phyloP scores from a whole-genome alignment of 2,113 vertebrate species.

The Barnardius zonarius region DNA sequence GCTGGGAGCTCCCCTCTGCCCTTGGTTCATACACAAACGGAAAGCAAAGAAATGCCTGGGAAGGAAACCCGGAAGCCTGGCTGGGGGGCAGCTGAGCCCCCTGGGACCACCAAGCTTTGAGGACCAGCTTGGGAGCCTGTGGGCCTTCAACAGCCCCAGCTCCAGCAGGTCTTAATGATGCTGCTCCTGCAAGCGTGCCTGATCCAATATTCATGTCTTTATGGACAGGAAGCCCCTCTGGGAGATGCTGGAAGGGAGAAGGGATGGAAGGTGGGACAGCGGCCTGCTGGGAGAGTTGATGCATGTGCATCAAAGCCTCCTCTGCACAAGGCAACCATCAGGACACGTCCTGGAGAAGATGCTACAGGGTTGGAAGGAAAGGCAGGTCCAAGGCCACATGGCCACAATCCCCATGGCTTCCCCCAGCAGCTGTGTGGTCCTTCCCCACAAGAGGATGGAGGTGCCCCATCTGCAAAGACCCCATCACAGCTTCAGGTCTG shows the following conservation, averaged over 20 bases:
- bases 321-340: accelerated
- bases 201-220: not conserved
- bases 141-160: accelerated
- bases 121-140: not conserved
- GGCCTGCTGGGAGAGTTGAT: not conserved
- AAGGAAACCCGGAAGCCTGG: not conserved
- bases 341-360: not conserved
- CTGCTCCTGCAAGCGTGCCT: not conserved
- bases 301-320: not conserved
- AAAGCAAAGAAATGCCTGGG: not conserved
- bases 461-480: not conserved
- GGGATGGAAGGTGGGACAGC: accelerated
- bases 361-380: accelerated
- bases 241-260: not conserved
- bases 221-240: accelerated
- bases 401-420: not conserved
- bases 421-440: not conserved
- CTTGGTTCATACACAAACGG: not conserved
- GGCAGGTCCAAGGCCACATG: not conserved
- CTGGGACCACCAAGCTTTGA: not conserved
- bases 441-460: not conserved
- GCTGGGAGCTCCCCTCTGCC: not conserved
- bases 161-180: not conserved
- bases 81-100: accelerated
- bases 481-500: not conserved